Evolutionary conservation across 2,888 invertebrate species (phyloP).

Genomic region (Germaria angustata): DNA sequence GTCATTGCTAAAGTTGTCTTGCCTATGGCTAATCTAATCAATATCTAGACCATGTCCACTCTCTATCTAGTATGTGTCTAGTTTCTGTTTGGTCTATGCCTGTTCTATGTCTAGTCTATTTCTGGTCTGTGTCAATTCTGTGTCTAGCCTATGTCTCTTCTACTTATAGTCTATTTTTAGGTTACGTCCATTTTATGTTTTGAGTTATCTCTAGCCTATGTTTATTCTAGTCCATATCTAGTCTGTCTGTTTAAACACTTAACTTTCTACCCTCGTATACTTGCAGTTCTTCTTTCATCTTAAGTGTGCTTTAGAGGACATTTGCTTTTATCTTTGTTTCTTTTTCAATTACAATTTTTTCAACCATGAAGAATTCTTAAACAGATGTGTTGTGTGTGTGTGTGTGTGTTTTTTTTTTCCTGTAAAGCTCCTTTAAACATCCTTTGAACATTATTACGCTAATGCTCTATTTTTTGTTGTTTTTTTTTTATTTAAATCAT

Average conservation of each 20-base stretch:
- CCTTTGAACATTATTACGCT: conserved; percentile 18
- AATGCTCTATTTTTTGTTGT: neutral
- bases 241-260: neutral
- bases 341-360: conserved; percentile 35
- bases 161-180: no score
- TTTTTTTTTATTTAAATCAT: neutral
- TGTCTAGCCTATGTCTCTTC: neutral
- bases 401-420: conserved; percentile 2
- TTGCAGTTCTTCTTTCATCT: conserved; percentile 4
- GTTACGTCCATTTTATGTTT: no score
- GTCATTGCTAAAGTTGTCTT: no score
- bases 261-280: neutral
- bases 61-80: no score
- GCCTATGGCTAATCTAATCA: no score
- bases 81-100: no score
- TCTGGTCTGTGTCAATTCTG: no score
- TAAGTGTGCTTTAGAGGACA: conserved; percentile 32
- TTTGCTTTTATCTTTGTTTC: conserved; percentile 47
- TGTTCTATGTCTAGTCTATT: no score
- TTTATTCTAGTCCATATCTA: no score
- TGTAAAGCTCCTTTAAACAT: neutral
- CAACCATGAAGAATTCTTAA: conserved; percentile 11
- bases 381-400: conserved; percentile 4
- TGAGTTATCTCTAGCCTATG: no score
- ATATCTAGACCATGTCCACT: neutral